Evolutionary conservation across 2,888 invertebrate species (phyloP).

Genomic region (Cabera pusaria): DNA sequence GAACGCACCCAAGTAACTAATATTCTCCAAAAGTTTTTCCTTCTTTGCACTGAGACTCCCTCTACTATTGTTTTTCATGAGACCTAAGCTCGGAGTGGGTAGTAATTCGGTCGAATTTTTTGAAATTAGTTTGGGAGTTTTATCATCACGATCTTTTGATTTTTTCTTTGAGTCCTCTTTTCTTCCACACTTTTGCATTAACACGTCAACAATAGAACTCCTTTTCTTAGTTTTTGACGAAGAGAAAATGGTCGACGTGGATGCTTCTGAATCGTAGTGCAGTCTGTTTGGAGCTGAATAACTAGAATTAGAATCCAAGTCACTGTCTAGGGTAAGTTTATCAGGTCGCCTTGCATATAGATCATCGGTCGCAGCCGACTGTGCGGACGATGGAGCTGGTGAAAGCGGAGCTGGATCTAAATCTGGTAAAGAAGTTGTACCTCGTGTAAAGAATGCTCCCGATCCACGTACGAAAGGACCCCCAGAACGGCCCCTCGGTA

Average conservation of each 20-base stretch:
- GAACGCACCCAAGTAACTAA: constrained; percentile 85
- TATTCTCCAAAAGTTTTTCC: constrained; percentile 80
- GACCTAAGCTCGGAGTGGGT: constrained; percentile 85
- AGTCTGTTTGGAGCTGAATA: constrained; percentile 81
- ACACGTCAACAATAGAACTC: constrained; percentile 86
- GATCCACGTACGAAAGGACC: constrained; percentile 70
- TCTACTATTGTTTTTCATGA: constrained; percentile 65
- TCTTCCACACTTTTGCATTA: constrained; percentile 86
- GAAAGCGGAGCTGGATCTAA: constrained; percentile 89
- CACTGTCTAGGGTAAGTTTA: constrained; percentile 83
- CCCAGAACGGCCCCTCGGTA: constrained; percentile 86
- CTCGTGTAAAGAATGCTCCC: constrained; percentile 78
- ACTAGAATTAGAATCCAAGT: constrained; percentile 87
- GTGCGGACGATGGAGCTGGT: constrained; percentile 85
- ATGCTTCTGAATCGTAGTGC: constrained; percentile 87
- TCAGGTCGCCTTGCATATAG: constrained; percentile 69
- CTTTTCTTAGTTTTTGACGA: constrained; percentile 76
- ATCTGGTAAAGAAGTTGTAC: constrained; percentile 90
- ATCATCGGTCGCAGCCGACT: constrained; percentile 84
- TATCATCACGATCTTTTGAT: constrained; percentile 81
- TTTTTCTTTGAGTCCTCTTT: constrained; percentile 82
- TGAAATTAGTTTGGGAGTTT: constrained; percentile 79
- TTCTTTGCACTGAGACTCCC: constrained; percentile 68
- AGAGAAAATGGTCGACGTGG: constrained; percentile 86
- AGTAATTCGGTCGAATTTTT: constrained; percentile 83